These are phyloP conservation scores for Vesta saturnalis DNA, from an alignment of 2,888 invertebrate species.

Conservation along the genomic window DNA sequence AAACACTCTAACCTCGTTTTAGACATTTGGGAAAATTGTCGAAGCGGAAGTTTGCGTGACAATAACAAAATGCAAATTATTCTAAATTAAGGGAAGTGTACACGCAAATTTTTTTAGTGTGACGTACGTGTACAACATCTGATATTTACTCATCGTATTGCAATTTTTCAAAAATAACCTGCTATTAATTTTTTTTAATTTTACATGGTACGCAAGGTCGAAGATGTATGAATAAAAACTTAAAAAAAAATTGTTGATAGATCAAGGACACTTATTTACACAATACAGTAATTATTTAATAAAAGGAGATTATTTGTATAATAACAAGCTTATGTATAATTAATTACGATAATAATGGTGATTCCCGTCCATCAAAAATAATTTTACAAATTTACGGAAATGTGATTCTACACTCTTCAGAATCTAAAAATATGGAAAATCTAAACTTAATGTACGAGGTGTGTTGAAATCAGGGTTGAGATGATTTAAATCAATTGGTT, in stretches of 20 bases:
- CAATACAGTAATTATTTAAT: constrained; percentile 1
- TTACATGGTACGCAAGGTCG: background rate
- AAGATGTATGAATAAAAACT: background rate
- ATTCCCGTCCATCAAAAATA: too few relatives aligned
- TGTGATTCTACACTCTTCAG: too few relatives aligned
- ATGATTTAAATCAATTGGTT: too few relatives aligned
- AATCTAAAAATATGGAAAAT: too few relatives aligned
- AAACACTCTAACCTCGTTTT: background rate
- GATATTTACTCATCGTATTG: background rate
- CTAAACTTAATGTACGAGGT: too few relatives aligned
- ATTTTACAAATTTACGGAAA: too few relatives aligned
- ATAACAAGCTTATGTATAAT: background rate
- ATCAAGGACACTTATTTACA: background rate
- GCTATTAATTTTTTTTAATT: background rate
- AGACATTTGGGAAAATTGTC: background rate
- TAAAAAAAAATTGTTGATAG: background rate
- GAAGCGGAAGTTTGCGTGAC: background rate
- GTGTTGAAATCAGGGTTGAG: too few relatives aligned
- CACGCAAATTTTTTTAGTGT: background rate
- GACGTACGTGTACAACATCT: background rate
- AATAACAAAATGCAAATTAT: background rate
- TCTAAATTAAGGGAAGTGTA: background rate
- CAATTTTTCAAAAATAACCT: background rate
- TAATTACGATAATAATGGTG: too few relatives aligned
- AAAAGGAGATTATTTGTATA: background rate